Evolutionary conservation across 2,888 invertebrate genomes (phyloP).

Genomic region (Oscheius sp.): DNA sequence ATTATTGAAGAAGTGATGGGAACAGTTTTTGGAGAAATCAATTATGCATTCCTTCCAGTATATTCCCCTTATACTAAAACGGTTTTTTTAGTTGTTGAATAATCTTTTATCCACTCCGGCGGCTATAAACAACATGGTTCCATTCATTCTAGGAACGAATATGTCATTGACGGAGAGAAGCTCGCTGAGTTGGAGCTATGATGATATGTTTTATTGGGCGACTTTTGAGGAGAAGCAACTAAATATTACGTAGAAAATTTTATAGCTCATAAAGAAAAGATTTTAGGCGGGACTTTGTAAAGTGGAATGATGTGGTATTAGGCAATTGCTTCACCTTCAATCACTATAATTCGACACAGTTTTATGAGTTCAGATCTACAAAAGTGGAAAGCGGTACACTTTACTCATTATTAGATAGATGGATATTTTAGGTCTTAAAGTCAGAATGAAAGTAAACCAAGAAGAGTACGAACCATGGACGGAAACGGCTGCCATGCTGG

Average conservation of each 20-base stretch:
- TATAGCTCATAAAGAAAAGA: no score
- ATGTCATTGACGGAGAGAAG: constrained; percentile 24
- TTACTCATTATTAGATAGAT: background rate
- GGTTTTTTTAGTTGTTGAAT: constrained; percentile 47
- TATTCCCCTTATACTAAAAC: no score
- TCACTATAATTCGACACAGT: constrained; percentile 33
- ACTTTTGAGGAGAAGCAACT: constrained; percentile 51
- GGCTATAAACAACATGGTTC: constrained; percentile 53
- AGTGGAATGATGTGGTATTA: constrained; percentile 54
- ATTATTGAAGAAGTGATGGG: constrained; percentile 39
- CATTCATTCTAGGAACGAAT: constrained; percentile 49
- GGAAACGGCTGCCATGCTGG: constrained; percentile 48
- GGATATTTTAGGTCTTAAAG: constrained; percentile 36
- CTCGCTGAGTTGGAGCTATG: constrained; percentile 48
- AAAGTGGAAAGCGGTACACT: constrained; percentile 42
- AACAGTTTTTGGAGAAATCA: constrained; percentile 43
- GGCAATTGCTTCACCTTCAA: constrained; percentile 63
- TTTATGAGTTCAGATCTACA: constrained; percentile 36
- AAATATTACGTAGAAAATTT: constrained; percentile 33
- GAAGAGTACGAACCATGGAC: constrained; percentile 55
- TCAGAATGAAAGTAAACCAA: constrained; percentile 43
- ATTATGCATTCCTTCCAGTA: constrained; percentile 41
- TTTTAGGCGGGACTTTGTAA: constrained; percentile 37
- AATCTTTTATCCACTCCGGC: constrained; percentile 50
- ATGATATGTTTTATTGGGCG: constrained; percentile 54